Percentiles rank a stretch among this genome's conserved stretches.
Evolutionary conservation across 2,113 vertebrate species (phyloP).

Genomic region (Macroglossus sobrinus): DNA sequence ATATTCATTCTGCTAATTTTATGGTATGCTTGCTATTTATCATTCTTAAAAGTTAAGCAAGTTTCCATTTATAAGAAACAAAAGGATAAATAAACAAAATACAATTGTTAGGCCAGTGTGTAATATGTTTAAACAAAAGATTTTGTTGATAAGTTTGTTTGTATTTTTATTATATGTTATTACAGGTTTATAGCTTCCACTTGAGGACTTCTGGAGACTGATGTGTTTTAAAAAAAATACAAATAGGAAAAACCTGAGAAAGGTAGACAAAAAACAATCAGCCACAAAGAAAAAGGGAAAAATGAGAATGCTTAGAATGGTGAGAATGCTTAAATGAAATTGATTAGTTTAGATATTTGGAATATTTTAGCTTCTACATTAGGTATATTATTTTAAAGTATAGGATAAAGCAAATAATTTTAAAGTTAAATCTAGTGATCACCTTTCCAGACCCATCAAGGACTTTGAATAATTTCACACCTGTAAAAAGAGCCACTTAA

Average conservation of each 20-base stretch:
- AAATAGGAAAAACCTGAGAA: slow-evolving; percentile 3
- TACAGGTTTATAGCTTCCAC: slow-evolving; percentile 8
- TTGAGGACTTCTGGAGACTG: background rate
- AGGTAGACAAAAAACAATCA: background rate
- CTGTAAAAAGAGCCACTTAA: background rate
- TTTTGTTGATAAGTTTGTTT: background rate
- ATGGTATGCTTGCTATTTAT: background rate
- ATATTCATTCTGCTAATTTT: slow-evolving; percentile 5
- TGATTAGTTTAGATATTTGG: background rate
- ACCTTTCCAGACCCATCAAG: background rate
- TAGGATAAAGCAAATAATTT: background rate
- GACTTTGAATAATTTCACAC: slow-evolving; percentile 3
- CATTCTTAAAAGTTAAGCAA: background rate
- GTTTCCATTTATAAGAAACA: background rate
- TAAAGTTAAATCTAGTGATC: background rate
- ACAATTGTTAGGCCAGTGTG: background rate
- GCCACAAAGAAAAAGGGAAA: background rate
- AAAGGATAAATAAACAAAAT: background rate
- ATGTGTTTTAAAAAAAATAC: background rate
- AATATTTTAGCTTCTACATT: background rate
- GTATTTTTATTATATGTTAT: background rate
- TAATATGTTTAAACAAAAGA: background rate
- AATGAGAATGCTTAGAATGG: background rate
- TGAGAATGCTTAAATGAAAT: background rate
- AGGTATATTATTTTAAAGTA: background rate